Conservation (phyloP, 2,797 vertebrate genomes). For the Oryzias sinensis region DNA sequence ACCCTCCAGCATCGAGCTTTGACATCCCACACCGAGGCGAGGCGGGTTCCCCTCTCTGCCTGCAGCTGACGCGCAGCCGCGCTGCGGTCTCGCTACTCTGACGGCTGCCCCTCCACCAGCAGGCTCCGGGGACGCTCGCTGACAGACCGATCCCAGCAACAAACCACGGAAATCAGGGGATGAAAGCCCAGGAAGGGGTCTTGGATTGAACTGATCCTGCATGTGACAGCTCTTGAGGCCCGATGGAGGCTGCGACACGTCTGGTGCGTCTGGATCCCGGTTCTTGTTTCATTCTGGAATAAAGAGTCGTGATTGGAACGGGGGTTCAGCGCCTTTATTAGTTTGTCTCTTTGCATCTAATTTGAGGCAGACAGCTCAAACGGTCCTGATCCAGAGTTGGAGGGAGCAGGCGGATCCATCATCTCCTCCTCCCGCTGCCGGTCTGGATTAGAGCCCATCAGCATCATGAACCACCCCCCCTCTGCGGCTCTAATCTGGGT, state of each 20-base stretch:
- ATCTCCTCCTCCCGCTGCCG: slow-evolving; percentile 23
- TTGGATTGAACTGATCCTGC: slow-evolving; percentile 46
- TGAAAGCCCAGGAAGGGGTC: slow-evolving; percentile 14
- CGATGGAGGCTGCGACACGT: slow-evolving; percentile 58
- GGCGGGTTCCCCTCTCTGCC: background rate
- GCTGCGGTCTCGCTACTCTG: slow-evolving; percentile 4
- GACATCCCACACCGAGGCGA: slow-evolving; percentile 5
- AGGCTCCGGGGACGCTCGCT: slow-evolving; percentile 12
- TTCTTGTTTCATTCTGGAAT: slow-evolving; percentile 5
- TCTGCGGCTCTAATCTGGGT: slow-evolving; percentile 54
- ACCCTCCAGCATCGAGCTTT: slow-evolving; percentile 9
- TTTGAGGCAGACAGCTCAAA: slow-evolving; percentile 6
- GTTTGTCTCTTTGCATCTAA: slow-evolving; percentile 6
- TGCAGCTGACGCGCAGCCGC: background rate
- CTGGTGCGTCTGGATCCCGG: slow-evolving; percentile 24
- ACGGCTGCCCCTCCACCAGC: slow-evolving; percentile 3
- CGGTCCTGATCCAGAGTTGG: slow-evolving; percentile 35
- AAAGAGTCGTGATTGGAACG: background rate
- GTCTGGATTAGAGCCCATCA: slow-evolving; percentile 49
- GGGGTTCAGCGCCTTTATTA: background rate
- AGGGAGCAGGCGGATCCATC: slow-evolving; percentile 34
- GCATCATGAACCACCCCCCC: slow-evolving; percentile 49
- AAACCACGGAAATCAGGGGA: slow-evolving; percentile 24
- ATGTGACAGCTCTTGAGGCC: slow-evolving; percentile 35
- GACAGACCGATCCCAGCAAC: slow-evolving; percentile 5